A percentile compares a stretch with the other conserved stretches of the same genome.
These are phyloP conservation scores for Apteryx owenii DNA, from an alignment of 2,113 vertebrate genomes.

Conservation along the genomic window DNA sequence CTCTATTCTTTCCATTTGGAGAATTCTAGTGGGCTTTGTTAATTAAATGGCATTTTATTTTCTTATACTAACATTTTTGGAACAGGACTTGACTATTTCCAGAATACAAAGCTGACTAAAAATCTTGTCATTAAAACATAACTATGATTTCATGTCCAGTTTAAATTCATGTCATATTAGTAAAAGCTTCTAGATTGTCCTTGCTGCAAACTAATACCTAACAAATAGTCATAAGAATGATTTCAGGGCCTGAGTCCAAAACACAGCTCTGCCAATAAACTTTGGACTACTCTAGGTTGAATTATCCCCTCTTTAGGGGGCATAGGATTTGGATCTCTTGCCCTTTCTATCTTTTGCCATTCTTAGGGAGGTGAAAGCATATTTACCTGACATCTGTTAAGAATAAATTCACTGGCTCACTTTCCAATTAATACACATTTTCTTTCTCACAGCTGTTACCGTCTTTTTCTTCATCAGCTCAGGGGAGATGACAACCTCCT, in stretches of 20 bases:
- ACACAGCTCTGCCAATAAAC: not conserved
- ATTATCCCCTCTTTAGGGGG: not conserved
- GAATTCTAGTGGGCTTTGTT: not conserved
- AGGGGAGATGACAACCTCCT: not conserved
- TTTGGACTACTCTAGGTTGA: not conserved
- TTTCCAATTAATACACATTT: not conserved
- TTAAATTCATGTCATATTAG: not conserved
- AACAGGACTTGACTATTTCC: not conserved
- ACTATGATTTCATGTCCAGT: not conserved
- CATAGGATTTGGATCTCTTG: not conserved
- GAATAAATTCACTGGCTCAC: not conserved
- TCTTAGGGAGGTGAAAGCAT: not conserved
- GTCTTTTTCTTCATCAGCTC: not conserved
- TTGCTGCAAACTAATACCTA: not conserved
- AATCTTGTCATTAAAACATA: not conserved
- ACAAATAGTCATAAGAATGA: not conserved
- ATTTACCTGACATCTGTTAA: not conserved
- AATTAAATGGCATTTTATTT: not conserved
- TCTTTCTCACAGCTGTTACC: not conserved
- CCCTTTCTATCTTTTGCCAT: not conserved
- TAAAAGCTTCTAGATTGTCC: not conserved
- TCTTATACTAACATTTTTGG: not conserved
- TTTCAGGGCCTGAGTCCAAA: not conserved
- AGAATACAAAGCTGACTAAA: not conserved
- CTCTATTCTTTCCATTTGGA: not conserved